phyloP scores from a whole-genome alignment of 2,888 invertebrate genomes.

The Galerucella calmariensis region DNA sequence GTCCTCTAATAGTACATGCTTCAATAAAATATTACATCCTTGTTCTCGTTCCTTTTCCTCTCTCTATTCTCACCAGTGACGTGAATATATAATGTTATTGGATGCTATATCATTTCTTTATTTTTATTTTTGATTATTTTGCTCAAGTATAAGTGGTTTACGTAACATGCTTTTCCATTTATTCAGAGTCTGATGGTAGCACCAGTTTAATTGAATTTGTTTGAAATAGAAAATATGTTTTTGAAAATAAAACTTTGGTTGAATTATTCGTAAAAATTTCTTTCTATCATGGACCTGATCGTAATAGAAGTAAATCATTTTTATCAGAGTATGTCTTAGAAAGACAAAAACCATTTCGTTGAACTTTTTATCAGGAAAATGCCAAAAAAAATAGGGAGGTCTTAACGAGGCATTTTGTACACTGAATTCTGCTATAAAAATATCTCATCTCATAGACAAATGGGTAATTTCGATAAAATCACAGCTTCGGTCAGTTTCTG shows the following conservation, averaged over 20 bases:
- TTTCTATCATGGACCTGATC: not conserved
- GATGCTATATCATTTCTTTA: not conserved
- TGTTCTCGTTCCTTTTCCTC: not conserved
- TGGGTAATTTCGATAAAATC: no score
- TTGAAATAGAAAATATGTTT: no score
- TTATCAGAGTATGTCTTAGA: not conserved
- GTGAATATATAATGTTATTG: not conserved
- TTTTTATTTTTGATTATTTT: not conserved
- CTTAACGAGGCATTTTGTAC: slow-evolving; percentile 24
- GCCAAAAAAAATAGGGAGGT: not conserved
- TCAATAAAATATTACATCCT: slow-evolving; percentile 9
- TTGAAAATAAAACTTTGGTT: no score
- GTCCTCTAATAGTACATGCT: not conserved
- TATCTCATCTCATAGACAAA: not conserved
- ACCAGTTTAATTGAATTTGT: no score
- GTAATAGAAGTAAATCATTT: not conserved
- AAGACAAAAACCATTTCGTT: not conserved
- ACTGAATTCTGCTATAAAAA: slow-evolving; percentile 13
- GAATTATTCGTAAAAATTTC: no score
- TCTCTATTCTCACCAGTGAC: slow-evolving; percentile 1
- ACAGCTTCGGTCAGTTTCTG: no score
- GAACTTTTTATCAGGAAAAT: not conserved
- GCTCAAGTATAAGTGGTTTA: not conserved
- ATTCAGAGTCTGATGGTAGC: no score
- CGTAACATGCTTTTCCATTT: not conserved